Evolutionary conservation across 2,113 vertebrate genomes (phyloP), one percentile per base, ranked within the genome.

Genomic region (Ia io): DNA sequence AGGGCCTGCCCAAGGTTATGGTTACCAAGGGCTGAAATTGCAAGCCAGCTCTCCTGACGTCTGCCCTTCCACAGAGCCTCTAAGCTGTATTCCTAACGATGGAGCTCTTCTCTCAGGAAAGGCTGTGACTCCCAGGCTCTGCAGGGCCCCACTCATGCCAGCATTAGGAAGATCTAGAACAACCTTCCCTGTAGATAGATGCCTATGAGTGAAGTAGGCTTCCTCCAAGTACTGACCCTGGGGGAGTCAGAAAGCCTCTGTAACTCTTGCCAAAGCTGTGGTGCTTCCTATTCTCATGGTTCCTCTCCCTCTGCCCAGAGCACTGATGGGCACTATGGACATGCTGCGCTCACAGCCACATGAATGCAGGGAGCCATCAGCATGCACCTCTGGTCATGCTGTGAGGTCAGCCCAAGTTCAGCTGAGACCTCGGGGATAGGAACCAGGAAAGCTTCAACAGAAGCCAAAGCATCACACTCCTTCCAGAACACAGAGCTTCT

Each of bases 41-140:
- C 63, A 90, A 79, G 74, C 42, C 78, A 5, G 73, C 49, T 35
- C 42, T 61, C 56, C 25, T 22, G 65, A 32, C 35, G 5, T 17
- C 78, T 59, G 25, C n/a, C 49, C 71, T 49, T 65, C 71, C 8
- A 1, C 23, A 10, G 22, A 10, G 12, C 63, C 65, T 73, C 84
- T 40, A 1, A 3, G 0, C 25, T 11, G 0, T 30, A 20, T 51
- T 90, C 77, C 91, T 94, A 49, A 18, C 25, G 91, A 90, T 84
- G 78, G 93, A 90, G 74, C 93, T 94, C 47, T 83, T 88, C 69
- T 85, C 93, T 88, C 78, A 95, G 73, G 51, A 90, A 95, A 74
- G 6, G 0, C n/a, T 20, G 0, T 32, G 78, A 5, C 86, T 74
- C 47, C 51, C 63, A 20, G 5, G 30, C 22, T 14, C 65, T 17